phyloP scores from a whole-genome alignment of 2,888 invertebrate species.

The Crossocerus cetratus region DNA sequence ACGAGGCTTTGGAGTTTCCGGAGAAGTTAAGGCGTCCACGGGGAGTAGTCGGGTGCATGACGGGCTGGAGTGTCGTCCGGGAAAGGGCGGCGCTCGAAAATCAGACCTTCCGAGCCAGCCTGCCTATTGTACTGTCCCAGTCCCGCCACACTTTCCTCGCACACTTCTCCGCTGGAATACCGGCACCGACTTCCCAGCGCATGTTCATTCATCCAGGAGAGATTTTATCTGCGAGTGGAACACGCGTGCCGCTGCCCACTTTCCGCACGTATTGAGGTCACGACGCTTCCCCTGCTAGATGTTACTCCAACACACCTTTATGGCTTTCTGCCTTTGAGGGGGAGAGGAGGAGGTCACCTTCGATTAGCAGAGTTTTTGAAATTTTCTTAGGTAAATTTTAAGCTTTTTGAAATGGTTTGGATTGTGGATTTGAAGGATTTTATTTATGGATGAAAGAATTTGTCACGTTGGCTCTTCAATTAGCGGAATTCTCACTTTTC shows the following conservation, averaged over 20 bases:
- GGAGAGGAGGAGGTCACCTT: not conserved
- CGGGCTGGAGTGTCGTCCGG: too few relatives aligned
- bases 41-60: too few relatives aligned
- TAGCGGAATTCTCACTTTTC: too few relatives aligned
- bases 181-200: conserved; percentile 16
- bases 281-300: conserved; percentile 7
- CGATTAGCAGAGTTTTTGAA: too few relatives aligned
- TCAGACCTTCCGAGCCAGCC: not conserved
- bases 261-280: conserved; percentile 23
- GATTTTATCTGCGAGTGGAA: conserved; percentile 4
- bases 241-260: conserved; percentile 17
- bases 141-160: conserved; percentile 28
- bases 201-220: conserved; percentile 37
- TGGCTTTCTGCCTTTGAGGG: not conserved
- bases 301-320: not conserved
- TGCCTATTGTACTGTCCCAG: conserved; percentile 23
- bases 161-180: conserved; percentile 20
- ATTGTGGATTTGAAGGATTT: too few relatives aligned
- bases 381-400: too few relatives aligned
- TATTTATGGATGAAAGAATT: not conserved
- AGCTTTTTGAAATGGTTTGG: too few relatives aligned
- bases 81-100: not conserved
- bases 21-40: too few relatives aligned
- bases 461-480: too few relatives aligned
- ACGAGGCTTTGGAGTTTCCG: too few relatives aligned